Conservation (phyloP, 1,140 invertebrate genomes). For the Leptestheria dahalacensis region DNA sequence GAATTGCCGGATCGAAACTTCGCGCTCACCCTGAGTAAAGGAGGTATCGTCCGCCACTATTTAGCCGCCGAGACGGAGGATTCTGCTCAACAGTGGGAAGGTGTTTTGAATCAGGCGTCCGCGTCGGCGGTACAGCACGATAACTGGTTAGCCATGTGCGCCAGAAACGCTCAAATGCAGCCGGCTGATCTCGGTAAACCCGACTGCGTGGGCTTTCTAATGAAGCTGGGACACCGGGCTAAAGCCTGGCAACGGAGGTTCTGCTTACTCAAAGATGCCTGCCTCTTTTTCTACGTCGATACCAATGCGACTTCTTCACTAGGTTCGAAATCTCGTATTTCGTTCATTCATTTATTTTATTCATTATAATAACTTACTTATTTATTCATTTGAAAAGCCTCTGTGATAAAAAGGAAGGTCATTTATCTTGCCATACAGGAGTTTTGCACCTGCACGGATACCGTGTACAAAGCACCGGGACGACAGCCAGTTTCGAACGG, state of each 20-base stretch:
- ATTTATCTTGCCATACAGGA: slow-evolving; percentile 32
- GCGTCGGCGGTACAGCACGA: slow-evolving; percentile 40
- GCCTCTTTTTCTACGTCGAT: slow-evolving; percentile 84
- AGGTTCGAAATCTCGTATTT: slow-evolving; percentile 51
- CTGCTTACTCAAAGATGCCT: slow-evolving; percentile 89
- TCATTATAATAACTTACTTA: too few relatives aligned
- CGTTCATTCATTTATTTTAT: too few relatives aligned
- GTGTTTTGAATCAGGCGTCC: slow-evolving; percentile 42
- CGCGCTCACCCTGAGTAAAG: slow-evolving; percentile 55
- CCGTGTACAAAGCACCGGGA: slow-evolving; percentile 57
- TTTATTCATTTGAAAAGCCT: too few relatives aligned
- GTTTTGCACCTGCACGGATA: slow-evolving; percentile 90
- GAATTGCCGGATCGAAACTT: slow-evolving; percentile 36
- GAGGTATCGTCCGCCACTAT: slow-evolving; percentile 39
- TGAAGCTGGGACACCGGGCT: slow-evolving; percentile 49
- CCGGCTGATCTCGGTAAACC: slow-evolving; percentile 50
- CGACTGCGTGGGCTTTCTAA: slow-evolving; percentile 80
- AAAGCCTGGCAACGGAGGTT: slow-evolving; percentile 80
- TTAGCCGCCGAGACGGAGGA: slow-evolving; percentile 13
- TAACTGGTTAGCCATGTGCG: slow-evolving; percentile 56
- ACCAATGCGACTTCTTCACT: slow-evolving; percentile 68
- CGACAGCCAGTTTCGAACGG: slow-evolving; percentile 39
- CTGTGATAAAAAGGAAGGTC: too few relatives aligned
- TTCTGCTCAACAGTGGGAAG: slow-evolving; percentile 45
- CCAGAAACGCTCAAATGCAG: slow-evolving; percentile 27